Conservation (phyloP, 2,797 vertebrate species). For the Parambassis ranga region DNA sequence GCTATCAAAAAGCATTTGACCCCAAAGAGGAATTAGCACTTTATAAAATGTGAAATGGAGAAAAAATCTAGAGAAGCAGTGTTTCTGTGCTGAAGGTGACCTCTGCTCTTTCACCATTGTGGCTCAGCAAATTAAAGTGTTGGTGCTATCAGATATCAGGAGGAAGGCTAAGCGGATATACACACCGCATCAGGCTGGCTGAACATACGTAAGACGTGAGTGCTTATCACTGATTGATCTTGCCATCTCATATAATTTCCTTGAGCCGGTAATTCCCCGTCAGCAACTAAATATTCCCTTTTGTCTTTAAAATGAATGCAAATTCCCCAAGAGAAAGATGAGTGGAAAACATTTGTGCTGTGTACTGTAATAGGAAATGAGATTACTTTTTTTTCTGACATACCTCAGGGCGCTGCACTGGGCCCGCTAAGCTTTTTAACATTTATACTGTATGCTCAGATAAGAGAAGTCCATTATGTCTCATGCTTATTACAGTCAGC, state of each 20-base stretch:
- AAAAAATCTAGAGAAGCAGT: slow-evolving; percentile 12
- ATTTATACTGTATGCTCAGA: slow-evolving; percentile 31
- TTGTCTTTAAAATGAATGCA: slow-evolving; percentile 39
- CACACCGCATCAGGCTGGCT: slow-evolving; percentile 18
- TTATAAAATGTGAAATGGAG: slow-evolving; percentile 26
- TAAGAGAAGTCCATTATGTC: slow-evolving; percentile 43
- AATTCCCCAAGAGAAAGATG: slow-evolving; percentile 22
- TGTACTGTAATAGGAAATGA: slow-evolving; percentile 33
- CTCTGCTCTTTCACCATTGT: slow-evolving; percentile 41
- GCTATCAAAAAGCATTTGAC: slow-evolving; percentile 6
- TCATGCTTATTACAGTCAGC: slow-evolving; percentile 26
- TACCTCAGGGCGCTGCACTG: slow-evolving; percentile 31
- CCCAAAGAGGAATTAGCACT: slow-evolving; percentile 32
- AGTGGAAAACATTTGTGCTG: slow-evolving; percentile 11
- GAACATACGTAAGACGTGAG: slow-evolving; percentile 22
- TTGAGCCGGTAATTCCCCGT: slow-evolving; percentile 45
- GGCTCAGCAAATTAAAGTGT: slow-evolving; percentile 44
- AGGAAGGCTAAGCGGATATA: slow-evolving; percentile 48
- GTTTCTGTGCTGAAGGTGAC: slow-evolving; percentile 63
- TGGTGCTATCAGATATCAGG: slow-evolving; percentile 52
- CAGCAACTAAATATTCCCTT: slow-evolving; percentile 43
- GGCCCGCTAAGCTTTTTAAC: slow-evolving; percentile 37
- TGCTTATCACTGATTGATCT: slow-evolving; percentile 48
- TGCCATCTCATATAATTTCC: slow-evolving; percentile 30
- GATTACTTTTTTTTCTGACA: slow-evolving; percentile 13